Evolutionary conservation across 1,140 invertebrate genomes (phyloP).

Genomic region (Megathymus violae): DNA sequence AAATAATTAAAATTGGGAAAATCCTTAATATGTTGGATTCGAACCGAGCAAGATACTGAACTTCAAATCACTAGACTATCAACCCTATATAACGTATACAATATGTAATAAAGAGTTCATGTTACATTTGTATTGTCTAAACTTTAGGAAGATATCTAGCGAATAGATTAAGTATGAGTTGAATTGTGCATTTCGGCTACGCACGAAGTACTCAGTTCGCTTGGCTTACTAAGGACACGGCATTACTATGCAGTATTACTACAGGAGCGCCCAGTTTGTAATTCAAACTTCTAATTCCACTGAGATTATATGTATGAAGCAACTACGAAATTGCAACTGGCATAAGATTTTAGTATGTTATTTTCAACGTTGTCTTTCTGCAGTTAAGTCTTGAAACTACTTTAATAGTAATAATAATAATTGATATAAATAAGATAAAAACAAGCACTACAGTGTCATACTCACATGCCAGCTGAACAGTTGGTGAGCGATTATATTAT

Average conservation of each 20-base stretch:
- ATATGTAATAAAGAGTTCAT: too few relatives aligned
- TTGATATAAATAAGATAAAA: too few relatives aligned
- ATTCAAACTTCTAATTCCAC: neutral
- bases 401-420: too few relatives aligned
- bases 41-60: neutral
- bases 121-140: too few relatives aligned
- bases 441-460: too few relatives aligned
- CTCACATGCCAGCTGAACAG: too few relatives aligned
- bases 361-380: too few relatives aligned
- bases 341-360: neutral
- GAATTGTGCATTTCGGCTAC: neutral
- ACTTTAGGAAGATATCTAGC: neutral
- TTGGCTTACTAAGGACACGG: neutral
- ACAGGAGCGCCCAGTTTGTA: slow-evolving; percentile 2
- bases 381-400: too few relatives aligned
- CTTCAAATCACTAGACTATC: neutral
- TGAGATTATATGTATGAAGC: neutral
- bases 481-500: too few relatives aligned
- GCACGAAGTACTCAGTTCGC: neutral
- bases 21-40: too few relatives aligned
- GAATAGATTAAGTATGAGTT: neutral
- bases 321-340: neutral
- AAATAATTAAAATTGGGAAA: too few relatives aligned
- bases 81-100: too few relatives aligned
- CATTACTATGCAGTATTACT: neutral